Evolutionary conservation across 2,113 vertebrate species (phyloP).

Genomic region (Chloropsis cyanopogon): DNA sequence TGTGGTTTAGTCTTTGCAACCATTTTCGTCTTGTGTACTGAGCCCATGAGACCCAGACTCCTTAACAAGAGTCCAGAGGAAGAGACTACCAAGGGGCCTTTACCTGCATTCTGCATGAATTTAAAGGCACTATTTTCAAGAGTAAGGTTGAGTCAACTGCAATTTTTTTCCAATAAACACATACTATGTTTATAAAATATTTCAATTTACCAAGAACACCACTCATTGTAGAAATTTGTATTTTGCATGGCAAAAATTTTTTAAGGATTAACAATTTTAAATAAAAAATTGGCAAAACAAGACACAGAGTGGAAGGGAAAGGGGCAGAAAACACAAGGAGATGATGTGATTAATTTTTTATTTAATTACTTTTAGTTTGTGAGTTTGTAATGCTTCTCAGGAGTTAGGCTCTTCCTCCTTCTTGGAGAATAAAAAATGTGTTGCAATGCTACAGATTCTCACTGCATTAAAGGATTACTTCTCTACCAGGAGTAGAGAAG

Average conservation of each 20-base stretch:
- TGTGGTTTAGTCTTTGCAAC: not conserved
- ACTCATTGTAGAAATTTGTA: not conserved
- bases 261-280: not conserved
- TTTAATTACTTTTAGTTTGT: not conserved
- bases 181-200: not conserved
- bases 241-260: not conserved
- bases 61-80: not conserved
- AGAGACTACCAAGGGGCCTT: not conserved
- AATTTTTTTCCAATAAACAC: not conserved
- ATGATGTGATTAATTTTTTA: accelerated
- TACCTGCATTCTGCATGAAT: not conserved
- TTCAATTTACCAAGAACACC: not conserved
- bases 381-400: not conserved
- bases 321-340: not conserved
- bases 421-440: not conserved
- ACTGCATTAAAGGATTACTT: not conserved
- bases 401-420: not conserved
- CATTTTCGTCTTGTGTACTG: not conserved
- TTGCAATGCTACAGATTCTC: not conserved
- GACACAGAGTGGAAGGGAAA: not conserved
- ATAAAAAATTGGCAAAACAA: not conserved
- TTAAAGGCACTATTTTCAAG: not conserved
- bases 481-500: not conserved
- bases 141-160: not conserved
- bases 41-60: accelerated